phyloP scores from a whole-genome alignment of 1,140 invertebrate genomes.

The Ectropis grisescens region DNA sequence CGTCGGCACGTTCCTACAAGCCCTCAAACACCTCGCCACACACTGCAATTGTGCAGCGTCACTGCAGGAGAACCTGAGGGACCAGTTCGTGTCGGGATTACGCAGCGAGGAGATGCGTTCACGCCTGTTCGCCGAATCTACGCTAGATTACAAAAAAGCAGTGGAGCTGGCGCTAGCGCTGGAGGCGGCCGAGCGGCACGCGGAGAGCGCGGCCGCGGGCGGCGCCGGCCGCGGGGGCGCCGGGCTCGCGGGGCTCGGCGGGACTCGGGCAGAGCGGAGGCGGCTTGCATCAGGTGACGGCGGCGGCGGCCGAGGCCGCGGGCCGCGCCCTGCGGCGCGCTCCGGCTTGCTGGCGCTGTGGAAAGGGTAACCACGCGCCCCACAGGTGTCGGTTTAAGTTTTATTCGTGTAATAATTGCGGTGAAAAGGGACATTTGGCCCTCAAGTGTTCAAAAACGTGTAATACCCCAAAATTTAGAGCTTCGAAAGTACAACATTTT shows the following conservation, averaged over 20 bases:
- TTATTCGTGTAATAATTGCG: conserved; percentile 8
- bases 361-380: neutral
- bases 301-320: neutral
- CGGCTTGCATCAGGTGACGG: conserved; percentile 9
- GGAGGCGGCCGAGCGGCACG: conserved; percentile 17
- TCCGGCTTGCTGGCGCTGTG: conserved; percentile 5
- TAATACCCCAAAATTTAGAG: neutral
- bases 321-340: conserved; percentile 1
- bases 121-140: conserved; percentile 1
- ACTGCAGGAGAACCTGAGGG: neutral
- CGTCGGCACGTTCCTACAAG: too few relatives aligned
- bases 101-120: neutral
- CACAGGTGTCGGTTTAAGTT: too few relatives aligned
- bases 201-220: conserved; percentile 8
- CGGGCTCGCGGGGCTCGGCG: conserved; percentile 1
- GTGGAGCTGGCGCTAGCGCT: conserved; percentile 15
- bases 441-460: too few relatives aligned
- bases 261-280: conserved; percentile 4
- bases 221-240: too few relatives aligned
- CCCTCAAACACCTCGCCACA: too few relatives aligned
- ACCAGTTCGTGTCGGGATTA: neutral
- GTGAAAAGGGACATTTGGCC: conserved; percentile 10
- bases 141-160: conserved; percentile 9
- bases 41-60: too few relatives aligned
- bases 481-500: neutral